phyloP scores from a whole-genome alignment of 1,140 invertebrate genomes.

The Ptiloglossa arizonensis region DNA sequence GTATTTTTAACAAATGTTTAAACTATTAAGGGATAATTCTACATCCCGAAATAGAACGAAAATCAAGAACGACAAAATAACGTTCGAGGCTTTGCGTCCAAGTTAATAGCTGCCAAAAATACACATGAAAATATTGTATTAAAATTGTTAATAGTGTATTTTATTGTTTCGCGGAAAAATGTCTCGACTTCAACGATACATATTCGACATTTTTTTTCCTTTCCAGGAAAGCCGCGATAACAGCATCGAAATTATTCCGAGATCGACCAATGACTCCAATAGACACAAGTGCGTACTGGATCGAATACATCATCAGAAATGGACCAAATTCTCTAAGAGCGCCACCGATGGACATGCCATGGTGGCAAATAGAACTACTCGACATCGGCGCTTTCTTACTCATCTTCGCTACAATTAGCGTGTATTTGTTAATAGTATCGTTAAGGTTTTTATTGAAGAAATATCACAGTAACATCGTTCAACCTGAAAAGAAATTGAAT shows the following conservation, averaged over 20 bases:
- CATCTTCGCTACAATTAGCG: neutral
- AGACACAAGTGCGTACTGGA: slow-evolving; percentile 83
- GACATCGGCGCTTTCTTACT: slow-evolving; percentile 70
- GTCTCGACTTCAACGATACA: too few species aligned
- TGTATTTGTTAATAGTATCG: too few species aligned
- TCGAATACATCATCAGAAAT: slow-evolving; percentile 83
- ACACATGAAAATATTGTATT: too few species aligned
- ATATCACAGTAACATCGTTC: neutral
- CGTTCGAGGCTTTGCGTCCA: too few species aligned
- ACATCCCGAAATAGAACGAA: too few species aligned
- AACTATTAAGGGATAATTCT: too few species aligned
- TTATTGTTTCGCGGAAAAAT: too few species aligned
- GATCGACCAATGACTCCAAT: slow-evolving; percentile 80
- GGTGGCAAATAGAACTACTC: slow-evolving; percentile 78
- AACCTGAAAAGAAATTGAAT: neutral
- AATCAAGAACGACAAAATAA: too few species aligned
- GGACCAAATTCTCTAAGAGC: slow-evolving; percentile 78
- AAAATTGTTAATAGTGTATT: too few species aligned
- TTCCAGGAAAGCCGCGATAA: slow-evolving; percentile 57
- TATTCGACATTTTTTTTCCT: neutral
- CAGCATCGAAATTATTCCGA: slow-evolving; percentile 57
- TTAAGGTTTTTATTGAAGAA: neutral
- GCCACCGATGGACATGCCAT: slow-evolving; percentile 67
- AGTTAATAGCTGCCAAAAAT: too few species aligned
- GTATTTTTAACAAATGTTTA: too few species aligned